Percentiles rank a stretch among this genome's conserved stretches.
Evolutionary conservation across 1,140 invertebrate genomes (phyloP).

Genomic region (Drosophila repleta): DNA sequence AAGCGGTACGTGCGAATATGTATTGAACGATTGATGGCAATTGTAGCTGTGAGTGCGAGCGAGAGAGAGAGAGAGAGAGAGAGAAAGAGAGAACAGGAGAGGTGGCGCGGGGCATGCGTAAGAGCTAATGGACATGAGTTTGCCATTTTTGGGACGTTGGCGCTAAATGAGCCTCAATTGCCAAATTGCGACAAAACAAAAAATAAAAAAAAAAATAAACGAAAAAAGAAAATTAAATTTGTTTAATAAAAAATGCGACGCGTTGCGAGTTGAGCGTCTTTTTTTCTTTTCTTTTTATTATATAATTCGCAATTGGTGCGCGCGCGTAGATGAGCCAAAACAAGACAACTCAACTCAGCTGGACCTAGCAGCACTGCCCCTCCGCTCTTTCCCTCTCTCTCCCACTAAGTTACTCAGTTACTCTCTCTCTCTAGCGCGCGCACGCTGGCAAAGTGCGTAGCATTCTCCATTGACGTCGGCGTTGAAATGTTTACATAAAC

Average conservation of each 20-base stretch:
- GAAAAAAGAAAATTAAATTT: slow-evolving; percentile 28
- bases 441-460: slow-evolving; percentile 45
- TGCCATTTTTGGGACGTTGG: slow-evolving; percentile 62
- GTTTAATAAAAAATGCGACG: slow-evolving; percentile 46
- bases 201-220: slow-evolving; percentile 26
- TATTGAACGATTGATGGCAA: slow-evolving; percentile 50
- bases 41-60: slow-evolving; percentile 14
- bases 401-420: too few relatives aligned
- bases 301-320: slow-evolving; percentile 55
- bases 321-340: slow-evolving; percentile 3
- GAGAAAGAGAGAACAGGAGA: neutral
- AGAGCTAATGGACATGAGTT: slow-evolving; percentile 16
- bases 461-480: slow-evolving; percentile 51
- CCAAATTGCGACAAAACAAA: slow-evolving; percentile 62
- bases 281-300: too few relatives aligned
- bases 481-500: slow-evolving; percentile 76
- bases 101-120: neutral
- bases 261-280: slow-evolving; percentile 23
- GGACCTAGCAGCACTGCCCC: neutral
- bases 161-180: slow-evolving; percentile 77
- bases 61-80: neutral
- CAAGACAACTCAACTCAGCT: neutral
- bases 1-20: slow-evolving; percentile 24
- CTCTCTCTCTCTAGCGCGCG: neutral
- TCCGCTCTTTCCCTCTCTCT: neutral